Base-by-base conservation (phyloP, 1,140 invertebrate species). In the Drosophila kikkawai region DNA sequence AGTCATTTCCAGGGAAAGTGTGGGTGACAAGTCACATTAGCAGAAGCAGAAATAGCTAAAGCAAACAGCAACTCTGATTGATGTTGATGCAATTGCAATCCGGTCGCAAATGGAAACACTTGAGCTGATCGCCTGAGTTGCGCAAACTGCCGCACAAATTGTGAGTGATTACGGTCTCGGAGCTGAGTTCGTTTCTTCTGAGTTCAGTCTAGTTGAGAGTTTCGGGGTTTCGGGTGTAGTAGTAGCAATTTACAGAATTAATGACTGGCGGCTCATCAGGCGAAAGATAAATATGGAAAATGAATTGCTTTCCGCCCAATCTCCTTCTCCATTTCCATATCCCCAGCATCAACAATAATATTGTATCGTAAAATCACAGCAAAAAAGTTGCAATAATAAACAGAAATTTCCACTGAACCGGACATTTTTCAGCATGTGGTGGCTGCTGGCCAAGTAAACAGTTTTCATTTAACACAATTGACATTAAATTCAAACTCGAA, bases 1-100 rank as follows among this genome's bases (percentile, higher is more conserved):
- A 29, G 64, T 63, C 58, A 61, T 13, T 60, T 17, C 8, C 29
- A 36, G 29, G 61, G 15, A 55, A 39, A 68, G 50, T 56, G 64
- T 58, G 69, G 80, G 68, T 82, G 74, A 78, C 79, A 68, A 39
- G 61, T 56, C 61, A 67, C 60, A 78, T 76, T 66, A 78, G 45
- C n/a, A 55, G 42, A 19, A 60, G 11, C 44, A 12, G 1, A 11
- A 56, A 22, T 8, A 51, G 48, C 53, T 11, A 55, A 15, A 6
- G 34, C 17, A 37, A 37, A 55, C 34, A 26, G 42, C 37, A 45
- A 42, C 37, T 73, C 56, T 78, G 80, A 82, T 82, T 82, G 79
- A 82, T 82, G 79, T 60, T 63, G 73, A 65, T 77, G 73, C 65
- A 64, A 76, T 51, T 79, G 47, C 56, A 74, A 57, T 56, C 51